A percentile compares a stretch with the other conserved stretches of the same genome.
Conservation (phyloP, 2,797 vertebrate species). For the Eupleurogrammus muticus region DNA sequence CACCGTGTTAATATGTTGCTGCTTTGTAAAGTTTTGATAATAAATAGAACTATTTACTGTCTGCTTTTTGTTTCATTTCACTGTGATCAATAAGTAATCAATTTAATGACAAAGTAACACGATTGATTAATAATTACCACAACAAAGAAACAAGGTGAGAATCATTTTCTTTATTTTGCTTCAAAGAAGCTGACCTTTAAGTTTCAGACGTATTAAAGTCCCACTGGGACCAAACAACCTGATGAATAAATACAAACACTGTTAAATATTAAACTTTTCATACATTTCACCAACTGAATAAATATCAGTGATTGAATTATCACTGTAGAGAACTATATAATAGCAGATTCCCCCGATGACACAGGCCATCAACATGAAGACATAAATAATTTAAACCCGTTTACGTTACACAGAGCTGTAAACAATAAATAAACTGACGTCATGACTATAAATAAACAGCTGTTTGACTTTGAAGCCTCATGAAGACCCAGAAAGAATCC, state of each 20-base stretch:
- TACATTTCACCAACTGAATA: not conserved
- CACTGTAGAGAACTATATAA: slow-evolving; percentile 46
- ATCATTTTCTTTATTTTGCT: slow-evolving; percentile 56
- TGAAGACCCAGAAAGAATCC: no score
- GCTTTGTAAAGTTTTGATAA: slow-evolving; percentile 50
- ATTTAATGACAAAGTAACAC: no score
- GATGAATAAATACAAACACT: slow-evolving; percentile 35
- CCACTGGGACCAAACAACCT: slow-evolving; percentile 53
- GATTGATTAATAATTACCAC: not conserved
- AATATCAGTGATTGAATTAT: slow-evolving; percentile 27
- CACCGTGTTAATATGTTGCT: not conserved
- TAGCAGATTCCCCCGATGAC: slow-evolving; percentile 28
- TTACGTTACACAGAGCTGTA: slow-evolving; percentile 19
- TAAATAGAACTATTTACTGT: slow-evolving; percentile 32
- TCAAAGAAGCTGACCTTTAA: slow-evolving; percentile 59
- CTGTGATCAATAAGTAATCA: no score
- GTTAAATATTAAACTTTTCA: no score
- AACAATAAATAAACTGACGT: slow-evolving; percentile 12
- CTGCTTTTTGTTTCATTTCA: no score
- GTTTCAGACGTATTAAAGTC: slow-evolving; percentile 39
- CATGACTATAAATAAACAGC: no score
- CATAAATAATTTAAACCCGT: no score
- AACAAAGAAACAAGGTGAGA: not conserved
- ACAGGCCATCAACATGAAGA: slow-evolving; percentile 35
- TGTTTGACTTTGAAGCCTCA: no score